Conservation (phyloP, 2,797 vertebrate genomes). For the Phoeniculus purpureus region DNA sequence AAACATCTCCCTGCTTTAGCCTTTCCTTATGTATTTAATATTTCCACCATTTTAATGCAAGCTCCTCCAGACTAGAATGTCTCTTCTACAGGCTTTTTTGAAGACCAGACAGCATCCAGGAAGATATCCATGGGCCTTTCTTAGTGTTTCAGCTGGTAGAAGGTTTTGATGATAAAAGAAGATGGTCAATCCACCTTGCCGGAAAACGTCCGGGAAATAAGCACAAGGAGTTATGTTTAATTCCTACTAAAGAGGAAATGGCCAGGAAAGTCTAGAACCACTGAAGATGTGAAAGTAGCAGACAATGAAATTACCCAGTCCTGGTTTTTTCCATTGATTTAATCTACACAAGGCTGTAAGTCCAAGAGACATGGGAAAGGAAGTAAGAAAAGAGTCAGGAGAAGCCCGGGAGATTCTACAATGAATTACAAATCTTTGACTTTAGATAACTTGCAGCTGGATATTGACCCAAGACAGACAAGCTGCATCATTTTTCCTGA, state of each 20-base stretch:
- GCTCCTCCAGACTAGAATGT: background rate
- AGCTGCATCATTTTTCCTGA: background rate
- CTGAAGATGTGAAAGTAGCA: background rate
- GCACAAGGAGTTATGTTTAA: background rate
- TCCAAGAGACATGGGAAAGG: background rate
- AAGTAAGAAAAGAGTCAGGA: background rate
- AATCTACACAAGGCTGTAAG: background rate
- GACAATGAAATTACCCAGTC: background rate
- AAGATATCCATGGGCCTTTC: background rate
- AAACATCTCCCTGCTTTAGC: too few relatives aligned
- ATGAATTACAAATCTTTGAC: background rate
- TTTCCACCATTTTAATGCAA: rapidly evolving
- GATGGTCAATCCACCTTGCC: background rate
- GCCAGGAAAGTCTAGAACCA: background rate
- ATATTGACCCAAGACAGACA: background rate
- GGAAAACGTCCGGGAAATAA: background rate
- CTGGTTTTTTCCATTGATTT: background rate
- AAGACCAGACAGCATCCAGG: background rate
- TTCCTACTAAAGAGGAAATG: background rate
- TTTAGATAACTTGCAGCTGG: background rate
- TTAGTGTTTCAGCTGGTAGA: rapidly evolving
- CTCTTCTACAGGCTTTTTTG: background rate
- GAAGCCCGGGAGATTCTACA: background rate
- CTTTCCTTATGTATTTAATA: background rate
- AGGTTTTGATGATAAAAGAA: background rate